These are phyloP conservation scores for Timandra comae DNA, from an alignment of 2,888 invertebrate species.

Conservation along the genomic window DNA sequence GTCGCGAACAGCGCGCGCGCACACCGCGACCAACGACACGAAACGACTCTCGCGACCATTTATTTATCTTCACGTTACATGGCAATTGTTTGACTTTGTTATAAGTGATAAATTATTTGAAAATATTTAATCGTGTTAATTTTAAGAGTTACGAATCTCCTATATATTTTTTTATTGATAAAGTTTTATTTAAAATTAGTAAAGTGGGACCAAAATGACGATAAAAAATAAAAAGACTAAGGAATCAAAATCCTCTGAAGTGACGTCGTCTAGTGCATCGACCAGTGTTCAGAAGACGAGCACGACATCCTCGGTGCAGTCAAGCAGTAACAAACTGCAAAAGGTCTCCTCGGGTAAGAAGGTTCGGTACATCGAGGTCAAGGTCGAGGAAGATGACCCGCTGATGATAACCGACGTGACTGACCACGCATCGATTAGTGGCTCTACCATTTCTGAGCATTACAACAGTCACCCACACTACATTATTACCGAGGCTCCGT, in stretches of 20 bases:
- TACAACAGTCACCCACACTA: conserved; percentile 74
- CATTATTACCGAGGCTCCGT: conserved; percentile 72
- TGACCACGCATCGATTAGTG: conserved; percentile 64
- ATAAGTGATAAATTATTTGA: conserved; percentile 48
- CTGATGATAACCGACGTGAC: conserved; percentile 73
- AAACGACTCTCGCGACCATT: conserved; percentile 68
- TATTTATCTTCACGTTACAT: conserved; percentile 46
- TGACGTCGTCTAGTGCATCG: conserved; percentile 59
- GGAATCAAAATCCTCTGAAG: conserved; percentile 58
- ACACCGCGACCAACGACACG: conserved; percentile 60
- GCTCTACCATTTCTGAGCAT: conserved; percentile 67
- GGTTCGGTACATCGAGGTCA: conserved; percentile 70
- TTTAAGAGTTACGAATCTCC: conserved; percentile 50
- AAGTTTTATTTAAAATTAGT: conserved; percentile 26
- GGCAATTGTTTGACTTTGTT: conserved; percentile 59
- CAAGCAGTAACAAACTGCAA: conserved; percentile 60
- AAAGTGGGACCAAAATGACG: conserved; percentile 68
- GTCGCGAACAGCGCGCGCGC: conserved; percentile 69
- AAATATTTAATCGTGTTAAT: conserved; percentile 52
- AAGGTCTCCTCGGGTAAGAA: conserved; percentile 70
- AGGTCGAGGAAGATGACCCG: conserved; percentile 74
- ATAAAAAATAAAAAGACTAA: conserved; percentile 77
- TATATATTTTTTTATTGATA: conserved; percentile 26
- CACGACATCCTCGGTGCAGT: conserved; percentile 57
- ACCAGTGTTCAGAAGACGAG: conserved; percentile 68